These are phyloP conservation scores for Portunus trituberculatus DNA, from an alignment of 1,140 invertebrate species.

Conservation along the genomic window DNA sequence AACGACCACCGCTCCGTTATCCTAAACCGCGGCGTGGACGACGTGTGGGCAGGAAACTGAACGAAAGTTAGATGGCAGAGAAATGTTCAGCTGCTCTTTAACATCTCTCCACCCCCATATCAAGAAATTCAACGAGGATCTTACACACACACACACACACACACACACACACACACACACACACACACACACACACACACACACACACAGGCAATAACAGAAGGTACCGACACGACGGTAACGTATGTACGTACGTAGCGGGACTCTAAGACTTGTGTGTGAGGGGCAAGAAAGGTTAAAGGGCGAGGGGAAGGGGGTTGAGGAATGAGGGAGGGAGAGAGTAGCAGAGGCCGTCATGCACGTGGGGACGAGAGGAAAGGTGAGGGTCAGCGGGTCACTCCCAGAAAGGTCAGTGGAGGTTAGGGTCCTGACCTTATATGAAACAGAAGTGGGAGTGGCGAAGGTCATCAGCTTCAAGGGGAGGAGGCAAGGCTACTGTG, in stretches of 20 bases:
- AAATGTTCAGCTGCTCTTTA: not conserved
- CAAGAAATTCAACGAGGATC: too few relatives aligned
- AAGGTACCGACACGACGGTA: too few relatives aligned
- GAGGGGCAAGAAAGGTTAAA: not conserved
- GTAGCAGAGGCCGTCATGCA: not conserved
- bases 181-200: too few relatives aligned
- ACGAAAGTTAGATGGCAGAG: too few relatives aligned
- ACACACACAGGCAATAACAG: too few relatives aligned
- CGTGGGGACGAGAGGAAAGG: not conserved
- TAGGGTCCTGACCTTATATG: not conserved
- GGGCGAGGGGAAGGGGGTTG: not conserved
- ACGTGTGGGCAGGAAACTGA: not conserved
- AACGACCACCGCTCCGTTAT: not conserved
- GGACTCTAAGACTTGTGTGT: not conserved
- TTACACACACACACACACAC: too few relatives aligned
- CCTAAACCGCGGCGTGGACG: not conserved
- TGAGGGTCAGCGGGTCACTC: slow-evolving; percentile 3
- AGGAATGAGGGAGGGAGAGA: not conserved
- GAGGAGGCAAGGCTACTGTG: not conserved
- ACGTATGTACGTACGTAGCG: too few relatives aligned
- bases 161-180: too few relatives aligned
- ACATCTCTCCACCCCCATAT: too few relatives aligned
- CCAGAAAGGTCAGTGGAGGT: slow-evolving; percentile 6
- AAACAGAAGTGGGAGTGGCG: not conserved
- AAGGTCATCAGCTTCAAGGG: not conserved